Evolutionary conservation across 2,888 invertebrate genomes (phyloP), one percentile per base, ranked within the genome.

Genomic region (Poecilus cupreus): DNA sequence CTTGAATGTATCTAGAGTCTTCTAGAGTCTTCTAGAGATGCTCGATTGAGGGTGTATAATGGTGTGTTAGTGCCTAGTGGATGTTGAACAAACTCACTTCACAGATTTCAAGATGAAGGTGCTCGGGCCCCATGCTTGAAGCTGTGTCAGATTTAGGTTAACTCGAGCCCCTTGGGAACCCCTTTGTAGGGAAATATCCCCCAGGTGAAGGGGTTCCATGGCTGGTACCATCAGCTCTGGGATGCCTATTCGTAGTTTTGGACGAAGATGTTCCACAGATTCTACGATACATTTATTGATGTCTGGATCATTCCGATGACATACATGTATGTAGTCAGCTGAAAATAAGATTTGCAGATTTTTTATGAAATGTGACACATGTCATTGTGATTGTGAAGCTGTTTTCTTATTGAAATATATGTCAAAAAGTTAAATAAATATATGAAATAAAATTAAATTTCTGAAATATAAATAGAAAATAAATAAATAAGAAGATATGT

Each of bases 71-170:
- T 60, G 24, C 26, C 10, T 49, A 16, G 10, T n/a, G 49, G 22
- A 22, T 20, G 18, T 20, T 22, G 22, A 54, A 54, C 2, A 6
- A 20, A 88, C 90, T 90, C 85, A 93, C 93, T 90, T 92, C 8
- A 93, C 86, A 85, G 91, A 91, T 82, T 91, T 87, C 18, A 93
- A 91, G 84, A 92, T 90, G 86, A 93, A 93, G 85, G 91, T 89
- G 83, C 92, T 91, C 0, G 92, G 91, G 3, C 93, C 93, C 82
- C 90, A 89, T 10, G 93, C 92, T 84, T 91, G 91, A 60, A 93
- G 88, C 83, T 93, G 91, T 78, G 92, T 92, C 76, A 93, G 91
- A 60, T 92, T 91, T 0, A 93, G 92, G 0, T 92, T 91, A 81
- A 93, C 90, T 10, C 76, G 76, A 11, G 80, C 57, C 60, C 46